These are phyloP conservation scores for Syngnathus typhle DNA, from an alignment of 2,113 vertebrate genomes.

Conservation along the genomic window DNA sequence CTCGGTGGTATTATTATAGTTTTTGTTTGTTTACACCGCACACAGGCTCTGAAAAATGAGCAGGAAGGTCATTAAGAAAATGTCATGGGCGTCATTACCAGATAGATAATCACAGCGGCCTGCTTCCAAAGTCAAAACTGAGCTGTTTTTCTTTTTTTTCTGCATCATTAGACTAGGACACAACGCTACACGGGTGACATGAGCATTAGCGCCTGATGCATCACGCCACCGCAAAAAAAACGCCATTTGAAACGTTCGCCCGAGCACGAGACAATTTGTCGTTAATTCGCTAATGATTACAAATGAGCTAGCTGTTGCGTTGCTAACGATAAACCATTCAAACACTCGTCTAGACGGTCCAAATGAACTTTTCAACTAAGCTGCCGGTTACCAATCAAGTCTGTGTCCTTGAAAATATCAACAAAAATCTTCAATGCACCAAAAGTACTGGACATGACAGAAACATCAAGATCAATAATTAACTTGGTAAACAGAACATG, in stretches of 20 bases:
- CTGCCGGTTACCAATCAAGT: neutral
- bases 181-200: conserved; percentile 28
- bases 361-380: neutral
- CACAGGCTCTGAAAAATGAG: neutral
- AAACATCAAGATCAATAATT: neutral
- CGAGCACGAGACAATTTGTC: neutral
- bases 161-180: conserved; percentile 36
- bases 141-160: neutral
- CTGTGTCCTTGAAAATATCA: neutral
- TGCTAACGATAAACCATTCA: neutral
- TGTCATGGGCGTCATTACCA: conserved; percentile 4
- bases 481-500: neutral
- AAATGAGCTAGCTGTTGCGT: conserved; percentile 1
- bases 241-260: neutral
- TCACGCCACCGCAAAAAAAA: conserved; percentile 3
- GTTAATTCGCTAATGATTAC: neutral
- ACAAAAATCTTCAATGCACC: neutral
- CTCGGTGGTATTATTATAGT: neutral
- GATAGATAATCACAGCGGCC: conserved; percentile 22
- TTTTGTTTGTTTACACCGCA: neutral
- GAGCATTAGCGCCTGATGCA: conserved; percentile 46
- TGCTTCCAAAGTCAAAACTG: conserved; percentile 18
- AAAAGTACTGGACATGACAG: neutral
- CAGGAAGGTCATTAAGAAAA: conserved; percentile 3
- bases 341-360: neutral